Evolutionary conservation across 2,113 vertebrate species (phyloP).

Genomic region (Terrapene triunguis): DNA sequence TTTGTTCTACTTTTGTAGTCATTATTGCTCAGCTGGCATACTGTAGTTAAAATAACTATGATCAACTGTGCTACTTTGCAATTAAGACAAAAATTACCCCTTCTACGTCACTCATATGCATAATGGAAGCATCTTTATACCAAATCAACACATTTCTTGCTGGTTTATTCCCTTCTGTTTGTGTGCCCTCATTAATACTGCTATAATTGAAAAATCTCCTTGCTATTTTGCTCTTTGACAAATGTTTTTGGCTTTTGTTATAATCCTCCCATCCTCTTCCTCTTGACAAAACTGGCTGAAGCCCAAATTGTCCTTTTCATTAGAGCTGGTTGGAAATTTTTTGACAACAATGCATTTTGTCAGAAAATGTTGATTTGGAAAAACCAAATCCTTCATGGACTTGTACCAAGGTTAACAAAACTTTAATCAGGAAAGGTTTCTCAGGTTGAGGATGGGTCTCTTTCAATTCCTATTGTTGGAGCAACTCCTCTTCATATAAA

Average conservation of each 20-base stretch:
- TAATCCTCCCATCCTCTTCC: not conserved
- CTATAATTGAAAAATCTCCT: not conserved
- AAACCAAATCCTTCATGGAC: not conserved
- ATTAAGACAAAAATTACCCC: not conserved
- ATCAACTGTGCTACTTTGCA: constrained; percentile 6
- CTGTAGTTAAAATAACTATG: constrained; percentile 35
- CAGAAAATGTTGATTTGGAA: not conserved
- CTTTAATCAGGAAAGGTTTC: not conserved
- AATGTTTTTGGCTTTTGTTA: not conserved
- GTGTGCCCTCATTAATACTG: not conserved
- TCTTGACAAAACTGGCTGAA: not conserved
- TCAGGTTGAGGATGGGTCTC: not conserved
- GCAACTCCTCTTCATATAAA: not conserved
- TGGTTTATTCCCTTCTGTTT: not conserved
- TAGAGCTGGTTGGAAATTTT: not conserved
- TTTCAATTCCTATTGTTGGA: not conserved
- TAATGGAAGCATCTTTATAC: not conserved
- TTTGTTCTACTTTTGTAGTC: constrained; percentile 20
- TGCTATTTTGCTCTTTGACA: not conserved
- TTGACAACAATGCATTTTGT: not conserved
- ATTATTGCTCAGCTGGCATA: constrained; percentile 31
- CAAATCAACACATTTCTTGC: not conserved
- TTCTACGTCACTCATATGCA: not conserved
- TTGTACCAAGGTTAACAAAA: not conserved
- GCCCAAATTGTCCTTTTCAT: not conserved